Evolutionary conservation across 2,888 invertebrate species (phyloP).

Genomic region (Stictocephala bisonia): DNA sequence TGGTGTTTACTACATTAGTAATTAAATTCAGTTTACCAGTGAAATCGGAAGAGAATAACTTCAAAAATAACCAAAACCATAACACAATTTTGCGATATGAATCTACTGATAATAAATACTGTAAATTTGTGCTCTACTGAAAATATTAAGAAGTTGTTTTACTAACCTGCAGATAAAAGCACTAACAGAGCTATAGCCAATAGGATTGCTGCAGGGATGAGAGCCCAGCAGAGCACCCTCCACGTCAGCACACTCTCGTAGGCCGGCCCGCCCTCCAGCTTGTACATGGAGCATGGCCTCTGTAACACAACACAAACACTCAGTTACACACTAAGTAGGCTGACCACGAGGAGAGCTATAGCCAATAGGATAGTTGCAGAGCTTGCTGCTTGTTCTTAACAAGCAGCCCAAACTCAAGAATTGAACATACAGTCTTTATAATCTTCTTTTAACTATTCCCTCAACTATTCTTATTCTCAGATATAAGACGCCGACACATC

Average conservation of each 20-base stretch:
- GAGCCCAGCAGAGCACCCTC: constrained; percentile 67
- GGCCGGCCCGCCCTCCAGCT: constrained; percentile 47
- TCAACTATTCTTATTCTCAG: no score
- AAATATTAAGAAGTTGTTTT: no score
- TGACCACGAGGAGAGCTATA: constrained; percentile 67
- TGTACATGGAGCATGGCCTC: constrained; percentile 53
- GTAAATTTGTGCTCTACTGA: not conserved
- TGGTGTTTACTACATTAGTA: no score
- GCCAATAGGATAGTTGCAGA: constrained; percentile 66
- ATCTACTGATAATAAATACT: not conserved
- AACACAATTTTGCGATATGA: not conserved
- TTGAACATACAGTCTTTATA: no score
- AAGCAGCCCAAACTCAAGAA: no score
- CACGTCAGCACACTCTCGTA: constrained; percentile 59
- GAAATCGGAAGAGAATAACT: no score
- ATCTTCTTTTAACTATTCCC: no score
- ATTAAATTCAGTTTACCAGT: no score
- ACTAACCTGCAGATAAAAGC: constrained; percentile 63
- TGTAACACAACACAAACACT: constrained; percentile 48
- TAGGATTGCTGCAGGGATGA: constrained; percentile 66
- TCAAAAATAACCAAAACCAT: not conserved
- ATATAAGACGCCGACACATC: no score
- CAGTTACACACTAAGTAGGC: no score
- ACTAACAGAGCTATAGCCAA: constrained; percentile 67
- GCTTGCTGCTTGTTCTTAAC: no score